Evolutionary conservation across 1,140 invertebrate genomes (phyloP), one percentile per base, ranked within the genome.

Genomic region (Papilio aristodemus): DNA sequence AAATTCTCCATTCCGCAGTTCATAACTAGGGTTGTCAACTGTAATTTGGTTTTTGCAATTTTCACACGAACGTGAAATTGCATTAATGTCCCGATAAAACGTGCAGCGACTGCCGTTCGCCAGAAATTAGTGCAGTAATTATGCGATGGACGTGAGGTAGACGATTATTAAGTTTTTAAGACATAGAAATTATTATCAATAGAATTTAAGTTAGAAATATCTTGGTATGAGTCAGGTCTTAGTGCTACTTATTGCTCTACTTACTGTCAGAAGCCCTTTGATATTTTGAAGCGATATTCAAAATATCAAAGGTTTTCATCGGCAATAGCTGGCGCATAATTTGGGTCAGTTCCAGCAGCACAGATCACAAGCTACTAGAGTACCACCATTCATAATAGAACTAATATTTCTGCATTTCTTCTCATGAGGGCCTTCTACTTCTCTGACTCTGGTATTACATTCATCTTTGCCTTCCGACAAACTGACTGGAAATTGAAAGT

Each of bases 21-120:
- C 43, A 46, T 19, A 17, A 22, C 17, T 46, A 17, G 5, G 19
- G 19, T 11, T 50, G 46, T 22, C 46, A 50, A 50, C 17, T 50
- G 10, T 50, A 50, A 50, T 50, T 50, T 19, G 46, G 46, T 50
- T 50, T 50, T 50, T 50, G 17, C 46, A 50, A 22, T 50, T 50
- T 50, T 50, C 46, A 50, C 46, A 50, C 46, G 46, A 50, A 50
- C 46, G 46, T 50, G 19, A 50, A 50, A 50, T 50, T 50, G 46
- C 46, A 50, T 50, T 50, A 50, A 50, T 50, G 46, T 22, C 11
- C 19, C 19, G 46, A 50, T 50, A 50, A 50, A 50, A 50, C 46
- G 46, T 50, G 46, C 46, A 50, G 46, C 46, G 19, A 50, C 4
- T 50, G 17, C 46, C 19, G 1, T 19, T 22, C 9, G 27, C 27